Base-by-base conservation (phyloP, 1,140 invertebrate species). In the Pseudobourletiella spinata region DNA sequence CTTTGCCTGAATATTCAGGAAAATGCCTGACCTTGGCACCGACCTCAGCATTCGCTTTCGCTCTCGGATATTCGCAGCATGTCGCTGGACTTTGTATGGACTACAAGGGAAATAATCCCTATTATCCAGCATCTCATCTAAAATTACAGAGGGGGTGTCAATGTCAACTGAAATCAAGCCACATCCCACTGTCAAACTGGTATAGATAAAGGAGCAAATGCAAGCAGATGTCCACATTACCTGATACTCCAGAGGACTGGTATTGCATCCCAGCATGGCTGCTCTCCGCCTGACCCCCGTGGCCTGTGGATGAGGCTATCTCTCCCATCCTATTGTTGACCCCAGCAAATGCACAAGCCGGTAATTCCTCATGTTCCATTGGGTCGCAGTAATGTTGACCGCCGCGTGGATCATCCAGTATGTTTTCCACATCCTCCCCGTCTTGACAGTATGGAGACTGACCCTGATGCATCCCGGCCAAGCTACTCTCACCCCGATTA, bases 1-100 rank as follows among this genome's bases (percentile, higher is more conserved):
- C n/a, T n/a, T n/a, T n/a, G n/a, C n/a, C n/a, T n/a, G n/a, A n/a
- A n/a, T n/a, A n/a, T n/a, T n/a, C n/a, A n/a, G n/a, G n/a, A n/a
- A n/a, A n/a, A 55, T 55, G 14, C 50, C 68, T 67, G 56, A 70
- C 68, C 68, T 73, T 57, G 65, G 74, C 74, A 73, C 79, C 76
- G 86, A 92, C 88, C 90, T 92, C 81, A 96, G 86, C 91, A 97
- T 96, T 72, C 94, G 82, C 80, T 93, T 92, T 71, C 93, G 80
- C 79, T 98, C 94, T 42, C 94, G 81, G 54, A 95, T 88, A 76
- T 93, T 95, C 35, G 92, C 91, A 1, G 91, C 88, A 68, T 91
- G 88, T 61, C 90, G 79, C 74, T 92, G 89, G 44, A 91, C 86
- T 69, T 89, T 81, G 76, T 91, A 91, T 1, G 86, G 88, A 4